A percentile compares a stretch with the other conserved stretches of the same genome.
phyloP scores from a whole-genome alignment of 2,888 invertebrate genomes.

The Oligia strigilis region DNA sequence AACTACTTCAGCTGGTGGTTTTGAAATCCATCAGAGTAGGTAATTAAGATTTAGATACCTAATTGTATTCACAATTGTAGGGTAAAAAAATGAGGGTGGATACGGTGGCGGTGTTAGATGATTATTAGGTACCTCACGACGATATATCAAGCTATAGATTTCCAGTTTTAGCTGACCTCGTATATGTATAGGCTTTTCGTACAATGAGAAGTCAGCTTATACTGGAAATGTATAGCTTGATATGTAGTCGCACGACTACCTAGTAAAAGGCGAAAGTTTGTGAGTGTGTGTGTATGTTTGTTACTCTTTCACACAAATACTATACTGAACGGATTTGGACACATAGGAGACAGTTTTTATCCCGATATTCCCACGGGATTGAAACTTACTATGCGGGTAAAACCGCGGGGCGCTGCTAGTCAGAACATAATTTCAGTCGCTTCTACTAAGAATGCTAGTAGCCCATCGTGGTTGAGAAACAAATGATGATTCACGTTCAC shows the following conservation, averaged over 20 bases:
- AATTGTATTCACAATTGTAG: neutral
- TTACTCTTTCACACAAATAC: too few relatives aligned
- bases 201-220: neutral
- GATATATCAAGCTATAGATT: too few relatives aligned
- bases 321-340: too few relatives aligned
- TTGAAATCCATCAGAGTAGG: neutral
- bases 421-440: neutral
- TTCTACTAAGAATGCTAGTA: neutral
- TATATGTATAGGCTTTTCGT: neutral
- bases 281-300: too few relatives aligned
- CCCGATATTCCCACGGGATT: too few relatives aligned
- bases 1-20: neutral
- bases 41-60: neutral
- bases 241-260: too few relatives aligned
- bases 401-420: too few relatives aligned
- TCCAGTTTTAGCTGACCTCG: neutral
- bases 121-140: neutral
- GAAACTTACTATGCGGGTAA: too few relatives aligned
- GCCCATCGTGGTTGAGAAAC: neutral
- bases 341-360: too few relatives aligned
- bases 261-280: neutral
- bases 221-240: neutral
- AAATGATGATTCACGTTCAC: slow-evolving; percentile 19
- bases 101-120: neutral
- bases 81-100: neutral